A percentile compares a stretch with the other conserved stretches of the same genome.
Evolutionary conservation across 2,113 vertebrate genomes (phyloP).

Genomic region (Chinchilla lanigera): DNA sequence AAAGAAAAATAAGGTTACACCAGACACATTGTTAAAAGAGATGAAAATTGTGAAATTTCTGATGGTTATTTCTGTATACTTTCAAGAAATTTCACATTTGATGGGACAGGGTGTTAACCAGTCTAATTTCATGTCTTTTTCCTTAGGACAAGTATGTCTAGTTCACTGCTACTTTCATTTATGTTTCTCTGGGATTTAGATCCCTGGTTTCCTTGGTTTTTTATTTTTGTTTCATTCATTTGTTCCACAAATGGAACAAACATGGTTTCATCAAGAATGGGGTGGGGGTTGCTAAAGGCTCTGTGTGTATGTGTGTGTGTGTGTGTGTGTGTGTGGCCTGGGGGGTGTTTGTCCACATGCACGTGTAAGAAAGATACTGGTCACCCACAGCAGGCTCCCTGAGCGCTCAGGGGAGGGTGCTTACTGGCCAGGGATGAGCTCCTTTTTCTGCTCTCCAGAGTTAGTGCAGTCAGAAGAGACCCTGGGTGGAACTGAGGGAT

Average conservation of each 20-base stretch:
- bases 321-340: too few relatives aligned
- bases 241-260: constrained; percentile 37
- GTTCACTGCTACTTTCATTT: neutral
- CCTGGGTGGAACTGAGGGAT: neutral
- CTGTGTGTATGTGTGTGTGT: neutral
- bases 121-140: constrained; percentile 13
- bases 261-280: neutral
- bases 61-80: neutral
- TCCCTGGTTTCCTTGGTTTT: constrained; percentile 24
- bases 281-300: neutral
- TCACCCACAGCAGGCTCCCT: neutral
- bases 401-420: neutral
- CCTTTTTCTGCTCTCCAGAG: neutral
- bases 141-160: neutral
- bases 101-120: neutral
- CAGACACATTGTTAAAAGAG: neutral
- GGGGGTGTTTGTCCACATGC: too few relatives aligned
- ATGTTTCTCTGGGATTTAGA: neutral
- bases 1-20: neutral
- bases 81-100: neutral
- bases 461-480: neutral
- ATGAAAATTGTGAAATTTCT: neutral
- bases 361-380: too few relatives aligned
- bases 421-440: neutral
- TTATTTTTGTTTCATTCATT: constrained; percentile 45